These are phyloP conservation scores for Cryptocheilus praepositus DNA, from an alignment of 2,888 invertebrate species.

Conservation along the genomic window DNA sequence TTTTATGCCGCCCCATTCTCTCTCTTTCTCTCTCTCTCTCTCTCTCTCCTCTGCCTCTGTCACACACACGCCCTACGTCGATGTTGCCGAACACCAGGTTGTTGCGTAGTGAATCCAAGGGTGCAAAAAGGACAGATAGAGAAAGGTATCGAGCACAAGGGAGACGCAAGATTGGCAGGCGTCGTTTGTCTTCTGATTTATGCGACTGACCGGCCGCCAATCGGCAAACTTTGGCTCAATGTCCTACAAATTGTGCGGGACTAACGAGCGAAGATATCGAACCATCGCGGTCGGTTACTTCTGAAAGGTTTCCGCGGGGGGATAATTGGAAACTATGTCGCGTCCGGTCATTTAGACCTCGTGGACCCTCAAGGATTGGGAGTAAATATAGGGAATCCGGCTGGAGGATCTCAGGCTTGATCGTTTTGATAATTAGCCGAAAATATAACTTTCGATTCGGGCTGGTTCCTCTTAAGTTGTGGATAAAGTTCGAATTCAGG, in stretches of 20 bases:
- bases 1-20: conserved; percentile 37
- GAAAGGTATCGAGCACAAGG: conserved; percentile 3
- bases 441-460: no score
- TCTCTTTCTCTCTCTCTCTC: conserved; percentile 15
- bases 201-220: conserved; percentile 61
- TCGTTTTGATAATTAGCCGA: no score
- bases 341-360: no score
- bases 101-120: conserved; percentile 20
- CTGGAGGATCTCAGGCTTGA: no score
- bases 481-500: no score
- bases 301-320: no score
- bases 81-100: not conserved
- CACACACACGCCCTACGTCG: no score
- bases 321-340: no score
- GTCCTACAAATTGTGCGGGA: conserved; percentile 40
- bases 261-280: no score
- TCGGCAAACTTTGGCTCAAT: conserved; percentile 48
- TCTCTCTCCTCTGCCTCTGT: conserved; percentile 26
- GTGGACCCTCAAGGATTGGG: no score
- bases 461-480: no score
- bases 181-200: conserved; percentile 67
- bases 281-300: conserved; percentile 6
- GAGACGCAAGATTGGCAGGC: conserved; percentile 30
- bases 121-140: conserved; percentile 4
- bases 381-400: no score